Evolutionary conservation across 2,113 vertebrate species (phyloP), one percentile per base, ranked within the genome.

Genomic region (Hiodon alosoides): DNA sequence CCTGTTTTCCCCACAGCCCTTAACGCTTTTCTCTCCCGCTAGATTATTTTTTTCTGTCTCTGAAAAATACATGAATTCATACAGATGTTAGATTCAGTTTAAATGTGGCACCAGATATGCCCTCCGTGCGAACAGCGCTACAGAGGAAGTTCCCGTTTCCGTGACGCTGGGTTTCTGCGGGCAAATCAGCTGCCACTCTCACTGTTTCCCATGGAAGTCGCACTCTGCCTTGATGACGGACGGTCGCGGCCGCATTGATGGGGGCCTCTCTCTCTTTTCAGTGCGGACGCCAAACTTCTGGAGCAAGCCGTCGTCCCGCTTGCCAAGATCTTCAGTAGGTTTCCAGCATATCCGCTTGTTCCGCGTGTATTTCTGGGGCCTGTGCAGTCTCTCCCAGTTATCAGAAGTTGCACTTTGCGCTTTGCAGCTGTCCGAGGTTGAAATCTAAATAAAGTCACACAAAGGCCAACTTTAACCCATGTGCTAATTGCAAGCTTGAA

Each of bases 241-340:
- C 4, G 10, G 31, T 6, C 61, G 13, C 16, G 74, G 16, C 67
- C 52, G 48, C 67, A 53, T 31, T 31, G 57, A 62, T 48, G 58
- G 52, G n/a, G 10, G 7, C 10, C 2, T 16, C 53, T 75, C 14
- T 57, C 46, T 77, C 77, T 14, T 82, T 81, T 74, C 81, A 99
- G 97, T 77, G 87, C 91, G 47, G 96, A 98, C 77, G 90, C 95
- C 55, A 98, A 95, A 85, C 90, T 96, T 31, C 79, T 98, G 86
- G 96, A 98, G 83, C 96, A 98, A 84, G 94, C 94, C 2, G 94
- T 97, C 10, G 67, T 95, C 82, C 93, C 95, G 0, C 84, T 99
- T 77, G 96, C 94, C 87, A 97, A 93, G 83, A 91, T 86, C 82
- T 87, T 99, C 86, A 95, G 97, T 99, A 93, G 74, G 94, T 88